Percentiles rank a stretch among this genome's conserved stretches.
Evolutionary conservation across 2,113 vertebrate species (phyloP).

Genomic region (Tragelaphus scriptus): DNA sequence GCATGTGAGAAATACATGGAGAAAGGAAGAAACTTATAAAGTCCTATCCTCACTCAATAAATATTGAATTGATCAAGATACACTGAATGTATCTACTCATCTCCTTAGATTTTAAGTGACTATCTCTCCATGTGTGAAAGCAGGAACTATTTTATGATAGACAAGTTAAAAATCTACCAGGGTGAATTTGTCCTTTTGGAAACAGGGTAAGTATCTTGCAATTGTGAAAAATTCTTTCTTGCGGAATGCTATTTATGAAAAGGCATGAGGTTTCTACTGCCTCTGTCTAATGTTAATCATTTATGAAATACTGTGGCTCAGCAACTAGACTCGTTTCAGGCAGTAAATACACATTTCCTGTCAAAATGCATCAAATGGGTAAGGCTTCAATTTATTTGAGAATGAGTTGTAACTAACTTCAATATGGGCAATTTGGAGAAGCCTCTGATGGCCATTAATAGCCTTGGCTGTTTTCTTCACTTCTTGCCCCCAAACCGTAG

Average conservation of each 20-base stretch:
- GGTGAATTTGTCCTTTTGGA: slow-evolving; percentile 45
- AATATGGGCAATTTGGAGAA: slow-evolving; percentile 50
- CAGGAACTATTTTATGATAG: slow-evolving; percentile 55
- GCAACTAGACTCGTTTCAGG: slow-evolving; percentile 45
- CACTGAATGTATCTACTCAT: slow-evolving; percentile 24
- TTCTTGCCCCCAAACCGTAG: not conserved
- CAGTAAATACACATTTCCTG: slow-evolving; percentile 69
- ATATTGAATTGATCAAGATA: slow-evolving; percentile 33
- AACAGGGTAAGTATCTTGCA: slow-evolving; percentile 54
- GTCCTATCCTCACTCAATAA: slow-evolving; percentile 32
- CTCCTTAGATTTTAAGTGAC: slow-evolving; percentile 8
- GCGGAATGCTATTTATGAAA: slow-evolving; percentile 20
- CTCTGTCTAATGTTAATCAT: slow-evolving; percentile 60
- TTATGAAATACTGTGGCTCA: slow-evolving; percentile 56
- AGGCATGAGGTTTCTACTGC: not conserved
- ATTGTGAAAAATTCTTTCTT: slow-evolving; percentile 37
- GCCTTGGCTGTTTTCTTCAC: not conserved
- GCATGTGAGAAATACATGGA: not conserved
- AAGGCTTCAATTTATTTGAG: slow-evolving; percentile 64
- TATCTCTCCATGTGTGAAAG: slow-evolving; percentile 38
- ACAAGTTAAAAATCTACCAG: slow-evolving; percentile 45
- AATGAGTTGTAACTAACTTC: slow-evolving; percentile 63
- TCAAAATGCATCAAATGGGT: slow-evolving; percentile 53
- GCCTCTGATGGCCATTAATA: slow-evolving; percentile 46
- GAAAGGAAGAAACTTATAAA: not conserved